phyloP scores from a whole-genome alignment of 1,140 invertebrate species.

The Calycopis cecrops region DNA sequence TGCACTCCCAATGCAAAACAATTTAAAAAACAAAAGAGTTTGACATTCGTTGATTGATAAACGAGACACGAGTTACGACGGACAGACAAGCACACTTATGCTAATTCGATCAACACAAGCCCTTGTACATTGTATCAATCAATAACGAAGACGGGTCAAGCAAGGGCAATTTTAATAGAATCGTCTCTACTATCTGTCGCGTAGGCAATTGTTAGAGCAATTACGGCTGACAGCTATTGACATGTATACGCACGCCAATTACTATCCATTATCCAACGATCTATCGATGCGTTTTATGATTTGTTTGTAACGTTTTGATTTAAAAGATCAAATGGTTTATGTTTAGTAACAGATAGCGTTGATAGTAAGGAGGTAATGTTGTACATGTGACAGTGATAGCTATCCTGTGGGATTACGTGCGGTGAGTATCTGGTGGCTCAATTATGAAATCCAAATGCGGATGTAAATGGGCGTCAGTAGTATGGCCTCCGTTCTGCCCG shows the following conservation, averaged over 20 bases:
- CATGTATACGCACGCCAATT: background rate
- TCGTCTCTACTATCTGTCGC: background rate
- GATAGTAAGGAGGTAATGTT: too few species aligned
- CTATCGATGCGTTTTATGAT: background rate
- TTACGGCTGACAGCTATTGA: background rate
- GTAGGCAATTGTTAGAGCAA: slow-evolving; percentile 2
- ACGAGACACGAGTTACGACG: background rate
- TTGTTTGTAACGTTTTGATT: background rate
- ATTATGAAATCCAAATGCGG: too few species aligned
- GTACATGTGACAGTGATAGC: too few species aligned
- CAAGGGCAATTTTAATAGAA: slow-evolving; percentile 5
- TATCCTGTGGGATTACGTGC: too few species aligned
- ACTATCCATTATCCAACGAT: background rate
- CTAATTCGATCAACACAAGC: background rate
- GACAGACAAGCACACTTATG: background rate
- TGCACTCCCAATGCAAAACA: background rate
- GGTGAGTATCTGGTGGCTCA: too few species aligned
- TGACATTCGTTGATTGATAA: too few species aligned
- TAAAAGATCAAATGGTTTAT: background rate
- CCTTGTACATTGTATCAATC: slow-evolving; percentile 2
- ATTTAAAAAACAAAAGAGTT: too few species aligned
- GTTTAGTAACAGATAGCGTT: background rate
- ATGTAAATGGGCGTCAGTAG: too few species aligned
- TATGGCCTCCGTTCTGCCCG: too few species aligned
- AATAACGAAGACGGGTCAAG: background rate